Evolutionary conservation across 1,140 invertebrate genomes (phyloP).

Genomic region (Phymastichus coffea): DNA sequence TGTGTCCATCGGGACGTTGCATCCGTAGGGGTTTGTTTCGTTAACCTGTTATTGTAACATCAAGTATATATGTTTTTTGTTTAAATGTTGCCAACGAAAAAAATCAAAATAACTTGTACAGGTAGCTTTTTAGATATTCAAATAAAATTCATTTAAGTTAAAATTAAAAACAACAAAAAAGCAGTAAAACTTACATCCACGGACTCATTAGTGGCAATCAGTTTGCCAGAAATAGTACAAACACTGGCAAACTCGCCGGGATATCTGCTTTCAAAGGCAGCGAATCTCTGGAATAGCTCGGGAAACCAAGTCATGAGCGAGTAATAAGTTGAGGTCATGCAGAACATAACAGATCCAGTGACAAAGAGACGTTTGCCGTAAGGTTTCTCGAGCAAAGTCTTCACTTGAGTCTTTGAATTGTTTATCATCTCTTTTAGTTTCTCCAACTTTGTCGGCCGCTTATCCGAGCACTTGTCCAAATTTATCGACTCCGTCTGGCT

Average conservation of each 20-base stretch:
- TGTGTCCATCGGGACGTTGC: constrained; percentile 37
- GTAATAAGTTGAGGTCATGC: constrained; percentile 49
- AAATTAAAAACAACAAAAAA: too few species aligned
- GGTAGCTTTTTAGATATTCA: too few species aligned
- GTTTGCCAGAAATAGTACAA: constrained; percentile 41
- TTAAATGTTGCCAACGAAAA: constrained; percentile 10
- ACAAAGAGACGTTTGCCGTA: constrained; percentile 35
- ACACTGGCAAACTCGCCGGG: constrained; percentile 44
- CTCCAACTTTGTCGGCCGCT: background rate
- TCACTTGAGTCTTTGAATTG: constrained; percentile 32
- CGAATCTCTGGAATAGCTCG: constrained; percentile 53
- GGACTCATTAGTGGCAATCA: background rate
- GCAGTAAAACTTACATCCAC: background rate
- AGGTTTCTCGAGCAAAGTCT: constrained; percentile 35
- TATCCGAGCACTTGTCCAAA: background rate
- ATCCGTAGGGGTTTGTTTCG: constrained; percentile 28
- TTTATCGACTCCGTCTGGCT: background rate
- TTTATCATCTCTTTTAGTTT: constrained; percentile 21
- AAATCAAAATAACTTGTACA: background rate
- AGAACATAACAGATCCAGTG: constrained; percentile 34
- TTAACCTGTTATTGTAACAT: background rate
- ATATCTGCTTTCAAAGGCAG: constrained; percentile 41
- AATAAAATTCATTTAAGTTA: too few species aligned
- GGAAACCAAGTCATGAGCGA: constrained; percentile 59
- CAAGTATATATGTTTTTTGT: background rate